phyloP scores from a whole-genome alignment of 2,888 invertebrate genomes.

The Drosophila atripex region DNA sequence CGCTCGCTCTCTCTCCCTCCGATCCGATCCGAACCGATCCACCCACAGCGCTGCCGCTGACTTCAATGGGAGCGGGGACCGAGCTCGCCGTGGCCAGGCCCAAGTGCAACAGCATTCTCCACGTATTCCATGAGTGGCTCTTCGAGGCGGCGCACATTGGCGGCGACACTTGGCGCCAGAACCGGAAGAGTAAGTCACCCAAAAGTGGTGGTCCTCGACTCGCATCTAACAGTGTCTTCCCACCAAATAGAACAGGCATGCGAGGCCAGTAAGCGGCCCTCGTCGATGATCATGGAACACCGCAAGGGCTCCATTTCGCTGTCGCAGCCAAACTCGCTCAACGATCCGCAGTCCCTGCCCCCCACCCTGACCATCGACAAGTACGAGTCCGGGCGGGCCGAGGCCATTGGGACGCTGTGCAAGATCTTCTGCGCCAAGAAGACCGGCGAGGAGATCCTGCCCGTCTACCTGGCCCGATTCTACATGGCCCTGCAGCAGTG shows the following conservation, averaged over 20 bases:
- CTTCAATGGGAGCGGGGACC: slow-evolving; percentile 85
- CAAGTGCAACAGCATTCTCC: slow-evolving; percentile 97
- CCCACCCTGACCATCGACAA: slow-evolving; percentile 89
- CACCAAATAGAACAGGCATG: slow-evolving; percentile 81
- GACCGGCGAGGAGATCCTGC: slow-evolving; percentile 93
- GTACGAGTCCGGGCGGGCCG: slow-evolving; percentile 94
- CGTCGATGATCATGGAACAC: slow-evolving; percentile 87
- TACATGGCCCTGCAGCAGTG: slow-evolving; percentile 96
- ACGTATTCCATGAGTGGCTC: slow-evolving; percentile 98
- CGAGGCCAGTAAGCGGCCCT: slow-evolving; percentile 87
- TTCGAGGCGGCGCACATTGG: slow-evolving; percentile 98
- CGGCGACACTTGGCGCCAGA: slow-evolving; percentile 87
- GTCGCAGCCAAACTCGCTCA: slow-evolving; percentile 88
- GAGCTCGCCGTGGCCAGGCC: slow-evolving; percentile 91
- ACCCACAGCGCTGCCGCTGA: slow-evolving; percentile 86
- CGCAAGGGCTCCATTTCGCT: slow-evolving; percentile 85
- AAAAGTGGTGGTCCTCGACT: background rate
- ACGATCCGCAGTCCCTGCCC: slow-evolving; percentile 88
- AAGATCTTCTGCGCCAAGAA: slow-evolving; percentile 98
- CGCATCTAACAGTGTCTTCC: background rate
- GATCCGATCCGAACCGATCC: slow-evolving; percentile 15
- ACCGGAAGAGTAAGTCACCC: slow-evolving; percentile 84
- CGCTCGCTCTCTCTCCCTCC: slow-evolving; percentile 7
- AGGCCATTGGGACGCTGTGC: slow-evolving; percentile 97
- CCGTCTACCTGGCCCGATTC: slow-evolving; percentile 96